These are phyloP conservation scores for Stigmatopora nigra DNA, from an alignment of 2,113 vertebrate species.

Conservation along the genomic window DNA sequence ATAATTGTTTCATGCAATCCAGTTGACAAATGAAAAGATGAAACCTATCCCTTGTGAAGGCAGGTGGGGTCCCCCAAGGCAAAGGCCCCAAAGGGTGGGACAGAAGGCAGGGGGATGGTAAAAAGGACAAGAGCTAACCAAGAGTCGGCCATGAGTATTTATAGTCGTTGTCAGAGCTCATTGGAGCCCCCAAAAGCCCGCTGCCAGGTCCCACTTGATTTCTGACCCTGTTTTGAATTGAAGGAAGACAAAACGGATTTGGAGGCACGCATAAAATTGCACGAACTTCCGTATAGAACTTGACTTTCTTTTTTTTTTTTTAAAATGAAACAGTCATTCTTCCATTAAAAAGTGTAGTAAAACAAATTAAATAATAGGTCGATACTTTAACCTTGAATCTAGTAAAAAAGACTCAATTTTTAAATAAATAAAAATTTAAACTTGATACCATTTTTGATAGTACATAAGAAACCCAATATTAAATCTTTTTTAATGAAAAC, in stretches of 20 bases:
- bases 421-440: no score
- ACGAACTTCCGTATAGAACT: no score
- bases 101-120: slow-evolving; percentile 15
- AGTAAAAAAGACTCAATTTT: no score
- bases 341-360: no score
- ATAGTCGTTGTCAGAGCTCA: slow-evolving; percentile 35
- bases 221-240: slow-evolving; percentile 45
- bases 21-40: neutral
- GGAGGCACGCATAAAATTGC: no score
- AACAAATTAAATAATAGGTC: no score
- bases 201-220: slow-evolving; percentile 30
- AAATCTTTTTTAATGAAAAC: no score
- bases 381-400: no score
- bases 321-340: no score
- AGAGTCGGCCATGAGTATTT: slow-evolving; percentile 43
- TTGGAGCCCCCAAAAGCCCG: slow-evolving; percentile 27
- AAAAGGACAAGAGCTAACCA: slow-evolving; percentile 3
- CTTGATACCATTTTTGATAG: no score
- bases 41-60: neutral
- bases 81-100: neutral
- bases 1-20: neutral
- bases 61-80: slow-evolving; percentile 26
- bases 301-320: no score
- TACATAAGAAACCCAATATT: no score
- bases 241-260: slow-evolving; percentile 9